Conservation (phyloP, 64 coral and sea anemone genomes). For the Stichodactyla mertensii region DNA sequence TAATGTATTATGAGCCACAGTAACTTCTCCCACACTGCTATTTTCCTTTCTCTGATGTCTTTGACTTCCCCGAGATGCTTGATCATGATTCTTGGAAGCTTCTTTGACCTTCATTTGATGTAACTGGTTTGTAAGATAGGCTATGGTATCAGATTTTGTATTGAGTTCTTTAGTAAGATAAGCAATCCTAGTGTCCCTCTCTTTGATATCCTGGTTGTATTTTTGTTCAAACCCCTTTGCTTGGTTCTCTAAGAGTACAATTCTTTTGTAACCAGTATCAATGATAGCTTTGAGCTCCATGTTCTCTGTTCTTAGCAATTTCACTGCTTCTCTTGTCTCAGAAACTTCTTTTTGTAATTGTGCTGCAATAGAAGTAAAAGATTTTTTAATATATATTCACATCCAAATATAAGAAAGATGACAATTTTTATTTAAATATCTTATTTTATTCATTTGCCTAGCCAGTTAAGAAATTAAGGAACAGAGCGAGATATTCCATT, state of each 20-base stretch:
- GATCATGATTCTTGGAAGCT: conserved; percentile 46
- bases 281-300: conserved; percentile 70
- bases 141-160: conserved; percentile 86
- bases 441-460: too few species aligned
- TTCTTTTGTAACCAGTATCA: conserved; percentile 70
- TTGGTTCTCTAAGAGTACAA: conserved; percentile 69
- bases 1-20: conserved; percentile 13
- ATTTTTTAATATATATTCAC: too few species aligned
- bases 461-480: too few species aligned
- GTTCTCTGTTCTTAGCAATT: conserved; percentile 57
- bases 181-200: conserved; percentile 55
- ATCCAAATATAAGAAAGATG: too few species aligned
- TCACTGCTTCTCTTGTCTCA: conserved; percentile 44
- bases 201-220: conserved; percentile 47
- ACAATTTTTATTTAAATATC: too few species aligned
- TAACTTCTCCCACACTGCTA: conserved; percentile 33
- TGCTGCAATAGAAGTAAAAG: neutral
- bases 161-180: conserved; percentile 72
- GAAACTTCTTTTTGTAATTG: conserved; percentile 31
- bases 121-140: conserved; percentile 90
- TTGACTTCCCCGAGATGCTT: conserved; percentile 8
- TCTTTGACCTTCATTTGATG: conserved; percentile 77
- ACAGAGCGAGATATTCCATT: too few species aligned
- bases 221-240: conserved; percentile 59
- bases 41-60: conserved; percentile 6